Conservation (phyloP, 2,797 vertebrate genomes). For the Agapornis canus region DNA sequence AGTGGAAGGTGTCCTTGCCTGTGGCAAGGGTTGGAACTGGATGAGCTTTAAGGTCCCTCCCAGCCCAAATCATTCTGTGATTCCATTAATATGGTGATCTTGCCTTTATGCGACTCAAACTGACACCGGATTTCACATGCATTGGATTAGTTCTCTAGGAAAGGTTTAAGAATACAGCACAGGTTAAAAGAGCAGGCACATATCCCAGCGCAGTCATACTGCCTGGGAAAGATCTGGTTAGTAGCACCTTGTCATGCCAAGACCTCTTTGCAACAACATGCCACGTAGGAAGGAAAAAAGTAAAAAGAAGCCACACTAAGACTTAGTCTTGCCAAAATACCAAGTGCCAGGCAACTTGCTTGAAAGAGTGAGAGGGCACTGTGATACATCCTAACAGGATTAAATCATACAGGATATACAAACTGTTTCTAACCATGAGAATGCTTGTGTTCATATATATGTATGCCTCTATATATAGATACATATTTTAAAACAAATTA, state of each 20-base stretch:
- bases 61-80: not conserved
- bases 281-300: not conserved
- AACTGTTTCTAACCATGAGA: not conserved
- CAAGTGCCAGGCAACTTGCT: not conserved
- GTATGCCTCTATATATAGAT: not conserved
- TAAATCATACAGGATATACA: constrained; percentile 36
- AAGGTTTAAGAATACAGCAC: not conserved
- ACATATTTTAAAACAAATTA: constrained; percentile 11
- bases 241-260: not conserved
- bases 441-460: not conserved
- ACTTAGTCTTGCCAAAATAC: not conserved
- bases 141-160: not conserved
- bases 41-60: not conserved
- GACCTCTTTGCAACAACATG: not conserved
- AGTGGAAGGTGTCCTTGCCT: too few relatives aligned
- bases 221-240: not conserved
- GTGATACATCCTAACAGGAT: constrained; percentile 6
- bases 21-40: not conserved
- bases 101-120: not conserved
- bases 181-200: not conserved
- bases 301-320: not conserved
- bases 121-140: not conserved
- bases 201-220: not conserved
- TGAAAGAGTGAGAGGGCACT: not conserved
- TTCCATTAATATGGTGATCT: not conserved